Evolutionary conservation across 2,113 vertebrate genomes (phyloP), one percentile per base, ranked within the genome.

Genomic region (Orthochromis indermauri): DNA sequence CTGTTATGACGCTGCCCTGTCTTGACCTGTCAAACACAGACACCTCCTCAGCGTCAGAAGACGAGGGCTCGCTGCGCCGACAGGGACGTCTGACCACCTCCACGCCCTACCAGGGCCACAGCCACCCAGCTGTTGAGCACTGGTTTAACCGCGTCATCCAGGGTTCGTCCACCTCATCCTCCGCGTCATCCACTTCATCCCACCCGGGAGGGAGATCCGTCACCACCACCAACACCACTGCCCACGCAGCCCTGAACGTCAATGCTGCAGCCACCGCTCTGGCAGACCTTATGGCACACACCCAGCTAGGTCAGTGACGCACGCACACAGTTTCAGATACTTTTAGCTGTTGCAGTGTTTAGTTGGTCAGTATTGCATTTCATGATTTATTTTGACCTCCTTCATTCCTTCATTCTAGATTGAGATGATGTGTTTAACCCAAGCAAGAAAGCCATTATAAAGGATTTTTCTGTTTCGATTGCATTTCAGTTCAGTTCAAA

Each of bases 101-200:
- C 93, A 97, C 98, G 66, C 96, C 97, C 90, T 97, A 97, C 96
- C 98, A 97, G 90, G 96, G 93, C 83, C 94, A 95, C 89, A 82
- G 93, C 89, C 97, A 97, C 94, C 96, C 97, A 85, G 96, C 95
- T 91, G 95, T 97, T 81, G 98, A 98, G 94, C 98, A 98, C 97
- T 98, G 98, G 98, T 97, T 98, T 95, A 98, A 97, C 96, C 96
- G 96, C 78, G 98, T 97, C 94, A 96, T 97, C 96, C 98, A 98
- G 97, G 98, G 98, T 96, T 99, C 98, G 87, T 99, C 98, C 97
- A 98, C 98, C 91, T 99, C 98, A 96, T 99, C 98, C 91, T 99
- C 98, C 26, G 97, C 98, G 86, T 99, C 98, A 19, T 99, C 98
- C 97, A 98, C 98, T 90, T 99, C 98, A 96, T 99, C 98, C 90